These are phyloP conservation scores for Elephantulus edwardii DNA, from an alignment of 2,113 vertebrate genomes.

Conservation along the genomic window DNA sequence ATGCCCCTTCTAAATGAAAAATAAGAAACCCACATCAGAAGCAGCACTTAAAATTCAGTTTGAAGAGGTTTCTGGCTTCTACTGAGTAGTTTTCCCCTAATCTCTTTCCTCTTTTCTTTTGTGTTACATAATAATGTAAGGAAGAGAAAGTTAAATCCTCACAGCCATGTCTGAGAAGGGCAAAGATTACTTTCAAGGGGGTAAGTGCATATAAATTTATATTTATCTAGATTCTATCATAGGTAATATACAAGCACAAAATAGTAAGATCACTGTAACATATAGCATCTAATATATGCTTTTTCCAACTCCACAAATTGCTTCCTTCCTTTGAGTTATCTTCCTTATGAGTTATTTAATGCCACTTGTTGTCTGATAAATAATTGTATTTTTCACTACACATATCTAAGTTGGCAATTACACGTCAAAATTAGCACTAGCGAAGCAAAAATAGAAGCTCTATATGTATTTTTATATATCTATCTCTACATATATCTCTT, in stretches of 20 bases:
- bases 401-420: constrained; percentile 10
- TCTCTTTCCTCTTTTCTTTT: constrained; percentile 49
- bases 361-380: not conserved
- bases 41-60: constrained; percentile 75
- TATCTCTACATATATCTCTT: too few relatives aligned
- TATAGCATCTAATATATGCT: not conserved
- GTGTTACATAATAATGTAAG: constrained; percentile 50
- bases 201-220: constrained; percentile 45
- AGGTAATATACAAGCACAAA: constrained; percentile 26
- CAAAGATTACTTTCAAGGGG: constrained; percentile 28
- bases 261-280: not conserved
- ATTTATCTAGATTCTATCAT: constrained; percentile 30
- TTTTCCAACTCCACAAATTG: constrained; percentile 1
- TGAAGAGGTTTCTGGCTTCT: constrained; percentile 56
- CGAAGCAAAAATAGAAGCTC: constrained; percentile 12
- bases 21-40: constrained; percentile 64
- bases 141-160: constrained; percentile 55
- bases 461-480: too few relatives aligned
- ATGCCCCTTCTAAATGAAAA: constrained; percentile 59
- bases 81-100: constrained; percentile 13
- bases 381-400: constrained; percentile 11
- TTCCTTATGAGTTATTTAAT: not conserved
- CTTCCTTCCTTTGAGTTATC: not conserved
- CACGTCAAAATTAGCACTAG: constrained; percentile 10
- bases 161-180: not conserved